Evolutionary conservation across 1,140 invertebrate species (phyloP).

Genomic region (Dolichoris vasculosae): DNA sequence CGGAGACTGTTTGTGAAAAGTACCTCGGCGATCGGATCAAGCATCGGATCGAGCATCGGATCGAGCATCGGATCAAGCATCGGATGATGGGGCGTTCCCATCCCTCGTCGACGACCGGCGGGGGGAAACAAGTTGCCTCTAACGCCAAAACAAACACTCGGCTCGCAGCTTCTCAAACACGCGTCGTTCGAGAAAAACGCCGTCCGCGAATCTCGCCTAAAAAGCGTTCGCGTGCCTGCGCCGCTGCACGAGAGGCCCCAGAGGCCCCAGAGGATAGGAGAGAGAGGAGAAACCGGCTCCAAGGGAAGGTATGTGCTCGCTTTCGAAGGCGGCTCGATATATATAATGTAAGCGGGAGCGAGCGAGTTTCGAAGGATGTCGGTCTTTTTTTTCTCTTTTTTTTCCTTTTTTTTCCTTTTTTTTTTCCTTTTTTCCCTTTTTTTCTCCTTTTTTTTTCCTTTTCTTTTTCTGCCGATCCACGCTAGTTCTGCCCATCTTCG

Average conservation of each 20-base stretch:
- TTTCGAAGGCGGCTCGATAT: conserved; percentile 45
- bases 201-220: not conserved
- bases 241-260: not conserved
- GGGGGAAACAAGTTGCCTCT: not conserved
- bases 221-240: not conserved
- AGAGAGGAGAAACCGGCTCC: conserved; percentile 19
- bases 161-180: not conserved
- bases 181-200: not conserved
- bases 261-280: conserved; percentile 4
- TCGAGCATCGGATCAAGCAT: not conserved
- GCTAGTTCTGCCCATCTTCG: conserved; percentile 25
- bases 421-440: too few relatives aligned
- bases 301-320: conserved; percentile 42
- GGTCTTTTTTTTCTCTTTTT: conserved; percentile 59
- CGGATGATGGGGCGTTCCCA: not conserved
- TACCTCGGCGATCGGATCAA: not conserved
- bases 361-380: conserved; percentile 17
- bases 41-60: too few relatives aligned
- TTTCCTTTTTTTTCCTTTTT: too few relatives aligned
- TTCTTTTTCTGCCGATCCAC: too few relatives aligned
- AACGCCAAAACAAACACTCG: not conserved
- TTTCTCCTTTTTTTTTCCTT: too few relatives aligned
- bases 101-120: too few relatives aligned
- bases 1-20: not conserved
- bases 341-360: conserved; percentile 48